A percentile compares a stretch with the other conserved stretches of the same genome.
Evolutionary conservation across 2,113 vertebrate species (phyloP).

Genomic region (Vulpes lagopus): DNA sequence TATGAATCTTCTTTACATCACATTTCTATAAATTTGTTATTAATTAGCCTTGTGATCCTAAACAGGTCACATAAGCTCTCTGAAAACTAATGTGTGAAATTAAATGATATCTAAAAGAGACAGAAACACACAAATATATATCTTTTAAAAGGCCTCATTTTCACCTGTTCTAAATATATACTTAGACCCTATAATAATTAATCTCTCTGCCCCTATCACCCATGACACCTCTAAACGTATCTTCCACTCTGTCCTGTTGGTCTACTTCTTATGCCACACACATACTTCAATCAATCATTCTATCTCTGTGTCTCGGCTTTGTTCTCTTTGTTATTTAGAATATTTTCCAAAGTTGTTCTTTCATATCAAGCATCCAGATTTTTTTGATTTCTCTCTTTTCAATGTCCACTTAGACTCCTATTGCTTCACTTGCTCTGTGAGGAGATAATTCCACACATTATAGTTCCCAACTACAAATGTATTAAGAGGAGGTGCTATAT

Average conservation of each 20-base stretch:
- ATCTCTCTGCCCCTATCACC: background rate
- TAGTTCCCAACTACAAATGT: background rate
- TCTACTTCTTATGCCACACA: background rate
- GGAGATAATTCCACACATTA: background rate
- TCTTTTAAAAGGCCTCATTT: background rate
- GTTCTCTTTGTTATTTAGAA: background rate
- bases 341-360: background rate
- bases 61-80: background rate
- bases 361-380: background rate
- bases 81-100: background rate
- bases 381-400: background rate
- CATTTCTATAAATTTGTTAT: background rate
- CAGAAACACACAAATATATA: background rate
- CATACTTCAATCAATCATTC: background rate
- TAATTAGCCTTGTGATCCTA: background rate
- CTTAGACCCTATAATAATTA: background rate
- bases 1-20: background rate
- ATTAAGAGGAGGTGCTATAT: background rate
- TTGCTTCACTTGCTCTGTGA: background rate
- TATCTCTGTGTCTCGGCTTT: background rate
- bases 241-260: background rate
- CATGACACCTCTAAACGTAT: background rate
- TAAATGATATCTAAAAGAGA: background rate
- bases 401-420: background rate
- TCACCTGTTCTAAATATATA: background rate